Base-by-base conservation (phyloP, 2,113 vertebrate species). In the Stigmatopora argus region DNA sequence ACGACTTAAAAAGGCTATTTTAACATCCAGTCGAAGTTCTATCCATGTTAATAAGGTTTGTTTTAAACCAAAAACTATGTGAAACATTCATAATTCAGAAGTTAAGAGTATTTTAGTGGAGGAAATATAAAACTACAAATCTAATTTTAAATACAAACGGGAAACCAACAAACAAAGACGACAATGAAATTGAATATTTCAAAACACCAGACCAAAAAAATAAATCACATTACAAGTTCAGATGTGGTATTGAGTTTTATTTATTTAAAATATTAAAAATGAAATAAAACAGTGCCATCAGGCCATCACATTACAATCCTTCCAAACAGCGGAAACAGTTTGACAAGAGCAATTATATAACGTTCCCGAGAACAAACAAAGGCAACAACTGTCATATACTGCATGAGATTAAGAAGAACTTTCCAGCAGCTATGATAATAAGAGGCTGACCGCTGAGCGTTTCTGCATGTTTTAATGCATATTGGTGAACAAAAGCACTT, bases 401-500 rank as follows among this genome's bases (percentile, higher is more conserved):
- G 21, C 14, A 60, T 51, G 78, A 60, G 60, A 70, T 72, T 23
- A 18, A 48, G 71, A 75, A 69, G 61, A 79, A 80, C 77, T 75
- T 76, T 35, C 64, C 70, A 69, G 49, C 58, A 34, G 81, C 71
- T 70, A 66, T 66, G 8, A 71, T 41, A 70, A 77, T 78, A 72
- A 80, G 83, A 82, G 49, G 63, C 48, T 60, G 69, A 78, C 81
- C 79, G 75, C 81, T 85, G 81, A 78, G 76, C 67, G 65, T 71
- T 73, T 71, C 38, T 41, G 57, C 63, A 46, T 73, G 44, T 63
- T 62, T 69, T 13, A 64, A 84, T 85, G 83, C 80, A 87, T 86
- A 85, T 78, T 79, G 83, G 82, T 85, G 82, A 72, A 75, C 78
- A 86, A 87, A 79, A 80, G 86, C 85, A 87, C 87, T 86, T 89